These are phyloP conservation scores for Tenthredo mesomela DNA, from an alignment of 2,888 invertebrate species.

Conservation along the genomic window DNA sequence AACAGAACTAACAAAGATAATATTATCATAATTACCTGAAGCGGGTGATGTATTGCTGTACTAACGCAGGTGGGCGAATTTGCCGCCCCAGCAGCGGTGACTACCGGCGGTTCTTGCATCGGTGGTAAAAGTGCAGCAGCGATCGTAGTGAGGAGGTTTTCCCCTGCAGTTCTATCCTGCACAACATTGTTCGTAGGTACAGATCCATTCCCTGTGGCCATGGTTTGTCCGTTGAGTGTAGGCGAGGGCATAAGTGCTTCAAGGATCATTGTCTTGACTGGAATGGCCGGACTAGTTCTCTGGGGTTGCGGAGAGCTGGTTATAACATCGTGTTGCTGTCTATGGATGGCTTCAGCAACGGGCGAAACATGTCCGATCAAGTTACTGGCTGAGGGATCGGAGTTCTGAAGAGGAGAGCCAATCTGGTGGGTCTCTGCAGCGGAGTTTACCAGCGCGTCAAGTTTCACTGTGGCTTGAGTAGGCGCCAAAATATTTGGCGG, in stretches of 20 bases:
- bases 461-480: slow-evolving; percentile 76
- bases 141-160: slow-evolving; percentile 71
- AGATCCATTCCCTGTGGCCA: slow-evolving; percentile 57
- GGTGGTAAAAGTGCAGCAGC: slow-evolving; percentile 72
- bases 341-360: slow-evolving; percentile 77
- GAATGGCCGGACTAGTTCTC: slow-evolving; percentile 81
- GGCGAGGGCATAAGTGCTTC: slow-evolving; percentile 79
- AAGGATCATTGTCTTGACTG: slow-evolving; percentile 87
- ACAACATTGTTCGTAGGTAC: slow-evolving; percentile 55
- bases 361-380: slow-evolving; percentile 76
- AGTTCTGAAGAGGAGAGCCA: slow-evolving; percentile 71
- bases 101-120: slow-evolving; percentile 71
- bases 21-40: slow-evolving; percentile 62
- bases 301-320: slow-evolving; percentile 66
- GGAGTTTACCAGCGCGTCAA: slow-evolving; percentile 83
- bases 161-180: slow-evolving; percentile 64
- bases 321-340: slow-evolving; percentile 73
- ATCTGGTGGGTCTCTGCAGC: slow-evolving; percentile 80
- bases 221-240: slow-evolving; percentile 55
- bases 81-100: slow-evolving; percentile 62
- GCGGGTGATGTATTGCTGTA: slow-evolving; percentile 64
- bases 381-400: slow-evolving; percentile 74
- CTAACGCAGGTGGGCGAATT: slow-evolving; percentile 64
- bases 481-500: slow-evolving; percentile 71
- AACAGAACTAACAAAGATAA: not conserved